These are phyloP conservation scores for Ageneiosus marmoratus DNA, from an alignment of 2,113 vertebrate species.

Conservation along the genomic window DNA sequence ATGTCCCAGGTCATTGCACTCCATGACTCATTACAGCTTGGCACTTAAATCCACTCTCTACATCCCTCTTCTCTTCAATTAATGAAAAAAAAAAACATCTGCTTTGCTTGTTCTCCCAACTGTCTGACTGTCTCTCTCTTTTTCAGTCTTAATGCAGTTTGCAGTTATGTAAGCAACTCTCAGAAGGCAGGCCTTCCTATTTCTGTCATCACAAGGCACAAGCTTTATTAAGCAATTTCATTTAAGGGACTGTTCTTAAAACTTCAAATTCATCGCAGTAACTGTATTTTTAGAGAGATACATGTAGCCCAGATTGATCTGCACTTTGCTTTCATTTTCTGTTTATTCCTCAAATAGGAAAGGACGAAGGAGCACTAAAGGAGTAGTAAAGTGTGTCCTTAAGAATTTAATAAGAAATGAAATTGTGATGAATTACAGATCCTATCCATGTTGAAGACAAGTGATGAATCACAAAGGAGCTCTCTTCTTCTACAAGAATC, in stretches of 20 bases:
- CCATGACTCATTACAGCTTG: constrained; percentile 42
- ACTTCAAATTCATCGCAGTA: not conserved
- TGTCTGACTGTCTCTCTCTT: not conserved
- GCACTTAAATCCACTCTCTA: constrained; percentile 27
- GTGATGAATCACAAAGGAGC: constrained; percentile 78
- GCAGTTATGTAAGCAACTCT: constrained; percentile 9
- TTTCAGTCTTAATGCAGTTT: constrained; percentile 7
- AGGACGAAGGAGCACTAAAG: constrained; percentile 71
- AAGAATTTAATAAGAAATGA: constrained; percentile 82
- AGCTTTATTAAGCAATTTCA: constrained; percentile 12
- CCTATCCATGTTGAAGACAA: constrained; percentile 77
- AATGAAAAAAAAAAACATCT: constrained; percentile 33
- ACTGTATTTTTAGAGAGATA: not conserved
- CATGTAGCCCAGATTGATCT: constrained; percentile 62
- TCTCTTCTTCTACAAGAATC: constrained; percentile 59
- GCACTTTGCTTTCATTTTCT: constrained; percentile 68
- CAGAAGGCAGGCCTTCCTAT: constrained; percentile 15
- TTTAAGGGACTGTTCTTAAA: not conserved
- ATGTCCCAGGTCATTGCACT: constrained; percentile 37
- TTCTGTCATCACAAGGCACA: constrained; percentile 22
- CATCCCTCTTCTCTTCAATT: constrained; percentile 30
- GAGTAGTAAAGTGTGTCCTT: constrained; percentile 75
- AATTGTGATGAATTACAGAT: constrained; percentile 81
- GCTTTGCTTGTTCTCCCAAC: constrained; percentile 35
- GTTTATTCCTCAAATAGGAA: constrained; percentile 76